A percentile compares a stretch with the other conserved stretches of the same genome.
Conservation (phyloP, 2,797 vertebrate genomes). For the Trachops cirrhosus region DNA sequence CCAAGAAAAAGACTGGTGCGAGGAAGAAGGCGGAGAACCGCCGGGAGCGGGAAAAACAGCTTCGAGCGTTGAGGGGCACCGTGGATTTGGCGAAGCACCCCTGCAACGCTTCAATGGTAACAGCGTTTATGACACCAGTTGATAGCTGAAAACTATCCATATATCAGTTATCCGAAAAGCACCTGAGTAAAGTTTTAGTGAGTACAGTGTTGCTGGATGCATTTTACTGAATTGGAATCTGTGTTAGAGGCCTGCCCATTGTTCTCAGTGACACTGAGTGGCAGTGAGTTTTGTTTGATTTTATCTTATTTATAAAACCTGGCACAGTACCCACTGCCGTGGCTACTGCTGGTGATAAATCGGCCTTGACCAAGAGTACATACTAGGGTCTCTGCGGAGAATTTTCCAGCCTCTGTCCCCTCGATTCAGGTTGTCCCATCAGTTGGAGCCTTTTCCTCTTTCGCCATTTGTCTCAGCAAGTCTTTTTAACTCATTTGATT, state of each 20-base stretch:
- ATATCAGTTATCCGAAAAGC: neutral
- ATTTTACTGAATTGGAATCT: neutral
- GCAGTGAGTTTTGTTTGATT: neutral
- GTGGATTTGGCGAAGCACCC: slow-evolving; percentile 97
- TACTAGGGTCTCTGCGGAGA: neutral
- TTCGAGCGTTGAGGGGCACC: slow-evolving; percentile 89
- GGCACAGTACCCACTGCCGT: neutral
- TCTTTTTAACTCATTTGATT: neutral
- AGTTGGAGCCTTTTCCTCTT: neutral
- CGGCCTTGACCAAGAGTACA: neutral
- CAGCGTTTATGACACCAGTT: neutral
- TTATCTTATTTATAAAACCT: neutral
- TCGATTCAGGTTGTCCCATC: neutral
- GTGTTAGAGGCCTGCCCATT: neutral
- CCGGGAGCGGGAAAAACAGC: slow-evolving; percentile 95
- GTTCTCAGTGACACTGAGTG: neutral
- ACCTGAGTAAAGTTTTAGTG: neutral
- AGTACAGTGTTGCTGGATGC: neutral
- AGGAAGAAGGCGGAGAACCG: slow-evolving; percentile 97
- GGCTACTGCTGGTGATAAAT: neutral
- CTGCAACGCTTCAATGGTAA: slow-evolving; percentile 94
- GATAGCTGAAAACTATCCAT: neutral
- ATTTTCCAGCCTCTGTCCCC: neutral
- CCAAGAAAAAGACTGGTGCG: slow-evolving; percentile 98
- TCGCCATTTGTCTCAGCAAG: neutral